phyloP scores from a whole-genome alignment of 1,140 invertebrate species.

The Conopomorpha cramerella region DNA sequence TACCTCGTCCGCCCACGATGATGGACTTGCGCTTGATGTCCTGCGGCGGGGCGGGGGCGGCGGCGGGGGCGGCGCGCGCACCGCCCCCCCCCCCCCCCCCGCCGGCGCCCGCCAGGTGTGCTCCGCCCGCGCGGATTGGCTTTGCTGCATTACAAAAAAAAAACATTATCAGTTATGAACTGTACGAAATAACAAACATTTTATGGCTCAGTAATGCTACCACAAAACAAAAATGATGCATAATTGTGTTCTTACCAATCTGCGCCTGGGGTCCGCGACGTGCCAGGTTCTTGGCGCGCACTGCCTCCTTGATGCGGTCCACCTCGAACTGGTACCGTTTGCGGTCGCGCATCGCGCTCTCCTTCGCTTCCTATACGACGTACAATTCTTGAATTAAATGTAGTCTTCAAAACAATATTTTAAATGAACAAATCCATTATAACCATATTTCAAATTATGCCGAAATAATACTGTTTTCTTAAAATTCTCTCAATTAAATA shows the following conservation, averaged over 20 bases:
- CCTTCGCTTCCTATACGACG: constrained; percentile 94
- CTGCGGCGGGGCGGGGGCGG: constrained; percentile 25
- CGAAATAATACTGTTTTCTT: no score
- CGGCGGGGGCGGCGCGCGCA: no score
- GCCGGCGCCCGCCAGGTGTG: no score
- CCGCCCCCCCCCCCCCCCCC: constrained; percentile 47
- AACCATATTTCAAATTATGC: no score
- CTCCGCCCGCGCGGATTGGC: constrained; percentile 91
- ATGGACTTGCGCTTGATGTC: constrained; percentile 63
- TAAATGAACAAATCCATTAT: no score
- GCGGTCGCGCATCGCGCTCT: constrained; percentile 97
- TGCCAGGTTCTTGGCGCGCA: constrained; percentile 95
- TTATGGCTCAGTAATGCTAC: no score
- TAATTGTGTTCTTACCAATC: constrained; percentile 70
- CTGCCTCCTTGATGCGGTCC: constrained; percentile 98
- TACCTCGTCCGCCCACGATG: constrained; percentile 57
- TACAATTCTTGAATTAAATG: no score
- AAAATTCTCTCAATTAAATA: no score
- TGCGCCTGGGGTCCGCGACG: constrained; percentile 92
- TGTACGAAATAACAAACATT: no score
- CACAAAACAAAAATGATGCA: neutral
- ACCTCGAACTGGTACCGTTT: constrained; percentile 99
- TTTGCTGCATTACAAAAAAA: constrained; percentile 72
- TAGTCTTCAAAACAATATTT: no score
- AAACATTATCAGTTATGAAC: constrained; percentile 9